Evolutionary conservation across 2,113 vertebrate species (phyloP).

Genomic region (Lophura nycthemera): DNA sequence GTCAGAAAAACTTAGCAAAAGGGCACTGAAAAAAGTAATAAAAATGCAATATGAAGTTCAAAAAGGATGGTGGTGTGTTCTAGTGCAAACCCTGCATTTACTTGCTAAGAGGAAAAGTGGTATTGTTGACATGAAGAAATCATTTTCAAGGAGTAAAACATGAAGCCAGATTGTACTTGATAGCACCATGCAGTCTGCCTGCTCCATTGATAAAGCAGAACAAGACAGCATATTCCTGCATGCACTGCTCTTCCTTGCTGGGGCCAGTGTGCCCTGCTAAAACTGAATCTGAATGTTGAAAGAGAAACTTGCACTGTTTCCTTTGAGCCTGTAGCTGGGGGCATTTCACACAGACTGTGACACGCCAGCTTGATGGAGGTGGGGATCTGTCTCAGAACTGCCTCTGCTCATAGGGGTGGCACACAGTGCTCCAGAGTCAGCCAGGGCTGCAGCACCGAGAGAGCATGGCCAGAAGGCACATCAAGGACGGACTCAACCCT

Average conservation of each 20-base stretch:
- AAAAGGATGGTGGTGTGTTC: not conserved
- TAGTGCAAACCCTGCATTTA: not conserved
- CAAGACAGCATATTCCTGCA: not conserved
- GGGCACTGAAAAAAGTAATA: not conserved
- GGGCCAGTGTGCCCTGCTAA: not conserved
- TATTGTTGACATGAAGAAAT: not conserved
- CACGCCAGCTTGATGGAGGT: not conserved
- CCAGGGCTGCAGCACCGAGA: not conserved
- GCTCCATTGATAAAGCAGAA: not conserved
- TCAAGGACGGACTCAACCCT: not conserved
- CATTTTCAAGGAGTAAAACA: not conserved
- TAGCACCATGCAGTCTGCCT: not conserved
- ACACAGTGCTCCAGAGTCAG: not conserved
- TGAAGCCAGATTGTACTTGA: not conserved
- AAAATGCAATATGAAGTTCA: not conserved
- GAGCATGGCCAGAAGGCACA: not conserved
- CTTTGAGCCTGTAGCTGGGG: not conserved
- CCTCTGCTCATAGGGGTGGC: fast-evolving
- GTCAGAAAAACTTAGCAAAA: not conserved
- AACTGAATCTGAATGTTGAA: not conserved
- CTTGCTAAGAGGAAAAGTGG: not conserved
- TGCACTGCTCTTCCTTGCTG: not conserved
- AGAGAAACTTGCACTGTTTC: not conserved
- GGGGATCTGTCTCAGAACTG: not conserved
- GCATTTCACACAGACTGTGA: not conserved